Conservation (phyloP, 2,797 vertebrate genomes). For the Megalops cyprinoides region DNA sequence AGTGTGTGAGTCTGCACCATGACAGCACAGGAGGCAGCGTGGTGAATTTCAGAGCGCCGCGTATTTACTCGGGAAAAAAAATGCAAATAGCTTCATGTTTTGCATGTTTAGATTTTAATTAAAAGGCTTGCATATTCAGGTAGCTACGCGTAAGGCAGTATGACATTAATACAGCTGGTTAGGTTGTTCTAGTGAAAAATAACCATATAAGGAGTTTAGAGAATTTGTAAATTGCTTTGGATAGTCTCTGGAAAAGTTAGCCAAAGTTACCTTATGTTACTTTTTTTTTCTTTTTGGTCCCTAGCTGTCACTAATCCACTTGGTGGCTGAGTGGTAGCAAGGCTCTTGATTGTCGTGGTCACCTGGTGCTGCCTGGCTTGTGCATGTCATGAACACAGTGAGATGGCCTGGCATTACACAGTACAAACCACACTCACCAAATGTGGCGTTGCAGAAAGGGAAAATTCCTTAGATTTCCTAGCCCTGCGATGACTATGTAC, state of each 20-base stretch:
- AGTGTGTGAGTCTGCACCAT: slow-evolving; percentile 94
- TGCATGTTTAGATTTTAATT: slow-evolving; percentile 69
- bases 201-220: slow-evolving; percentile 34
- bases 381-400: neutral
- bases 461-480: neutral
- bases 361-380: neutral
- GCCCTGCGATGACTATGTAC: neutral
- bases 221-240: neutral
- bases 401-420: neutral
- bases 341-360: neutral
- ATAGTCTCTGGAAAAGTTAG: neutral
- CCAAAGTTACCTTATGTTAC: neutral
- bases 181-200: slow-evolving; percentile 67
- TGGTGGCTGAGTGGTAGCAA: neutral
- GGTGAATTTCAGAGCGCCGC: slow-evolving; percentile 74
- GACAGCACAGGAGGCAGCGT: slow-evolving; percentile 90
- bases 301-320: neutral
- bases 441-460: neutral
- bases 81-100: slow-evolving; percentile 77
- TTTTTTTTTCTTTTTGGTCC: neutral
- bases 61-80: slow-evolving; percentile 80
- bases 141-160: slow-evolving; percentile 59
- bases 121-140: slow-evolving; percentile 71
- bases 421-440: neutral
- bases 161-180: slow-evolving; percentile 71